Percentiles rank a stretch among this genome's conserved stretches.
phyloP scores from a whole-genome alignment of 2,113 vertebrate genomes.

The Vimba vimba region DNA sequence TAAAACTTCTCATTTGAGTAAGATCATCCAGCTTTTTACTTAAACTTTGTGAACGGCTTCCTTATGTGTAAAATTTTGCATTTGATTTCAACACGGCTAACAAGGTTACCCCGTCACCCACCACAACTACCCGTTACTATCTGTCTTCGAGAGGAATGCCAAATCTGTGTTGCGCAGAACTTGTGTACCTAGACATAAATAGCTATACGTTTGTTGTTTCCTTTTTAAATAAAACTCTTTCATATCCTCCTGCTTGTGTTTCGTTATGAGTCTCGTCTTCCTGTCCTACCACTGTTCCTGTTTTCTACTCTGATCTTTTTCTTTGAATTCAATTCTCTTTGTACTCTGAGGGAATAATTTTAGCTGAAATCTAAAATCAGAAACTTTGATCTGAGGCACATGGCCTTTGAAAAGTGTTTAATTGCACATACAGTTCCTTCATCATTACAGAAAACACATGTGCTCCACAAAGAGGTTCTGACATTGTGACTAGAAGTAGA shows the following conservation, averaged over 20 bases:
- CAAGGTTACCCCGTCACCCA: slow-evolving; percentile 8
- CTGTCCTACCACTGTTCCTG: slow-evolving; percentile 10
- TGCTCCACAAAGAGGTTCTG: not conserved
- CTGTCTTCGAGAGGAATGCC: not conserved
- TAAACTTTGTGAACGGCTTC: not conserved
- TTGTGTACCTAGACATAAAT: not conserved
- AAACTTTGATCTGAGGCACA: slow-evolving; percentile 1
- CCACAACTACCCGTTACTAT: slow-evolving; percentile 11
- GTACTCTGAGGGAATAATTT: not conserved
- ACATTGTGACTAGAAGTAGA: not conserved
- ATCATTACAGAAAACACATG: slow-evolving; percentile 27
- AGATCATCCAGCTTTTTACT: slow-evolving; percentile 5
- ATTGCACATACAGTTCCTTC: not conserved
- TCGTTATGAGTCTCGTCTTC: not conserved
- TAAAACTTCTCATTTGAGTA: slow-evolving; percentile 23
- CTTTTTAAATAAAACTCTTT: slow-evolving; percentile 14
- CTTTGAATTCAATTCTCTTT: slow-evolving; percentile 2
- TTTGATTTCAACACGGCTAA: slow-evolving; percentile 18
- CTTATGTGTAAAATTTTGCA: slow-evolving; percentile 4
- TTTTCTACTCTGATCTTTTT: slow-evolving; percentile 26
- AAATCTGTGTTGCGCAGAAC: not conserved
- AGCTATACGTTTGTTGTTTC: not conserved
- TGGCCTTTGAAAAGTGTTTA: not conserved
- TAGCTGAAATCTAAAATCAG: slow-evolving; percentile 11
- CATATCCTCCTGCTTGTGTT: not conserved